These are phyloP conservation scores for Panagrolaimus sp. DNA, from an alignment of 1,140 invertebrate genomes.

Conservation along the genomic window DNA sequence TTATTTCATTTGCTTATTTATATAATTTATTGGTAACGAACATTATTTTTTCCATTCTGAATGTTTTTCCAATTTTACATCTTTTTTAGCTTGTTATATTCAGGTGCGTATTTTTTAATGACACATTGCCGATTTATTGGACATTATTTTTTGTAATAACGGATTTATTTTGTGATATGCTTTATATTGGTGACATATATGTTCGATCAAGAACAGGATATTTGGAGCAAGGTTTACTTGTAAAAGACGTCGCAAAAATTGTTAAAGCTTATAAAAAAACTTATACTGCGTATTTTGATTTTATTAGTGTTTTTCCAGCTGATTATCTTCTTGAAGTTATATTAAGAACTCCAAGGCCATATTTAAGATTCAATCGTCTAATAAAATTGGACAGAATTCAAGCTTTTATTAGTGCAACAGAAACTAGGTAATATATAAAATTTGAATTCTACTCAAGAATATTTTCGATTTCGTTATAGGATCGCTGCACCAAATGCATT, in stretches of 20 bases:
- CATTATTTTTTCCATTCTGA: background rate
- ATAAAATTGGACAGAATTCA: constrained; percentile 28
- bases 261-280: constrained; percentile 61
- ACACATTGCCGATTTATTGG: constrained; percentile 67
- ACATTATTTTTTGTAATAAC: constrained; percentile 67
- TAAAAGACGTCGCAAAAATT: constrained; percentile 70
- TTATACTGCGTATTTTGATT: constrained; percentile 19
- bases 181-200: constrained; percentile 80
- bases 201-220: constrained; percentile 83
- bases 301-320: constrained; percentile 42
- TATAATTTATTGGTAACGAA: constrained; percentile 74
- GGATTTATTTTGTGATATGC: constrained; percentile 79
- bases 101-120: constrained; percentile 82
- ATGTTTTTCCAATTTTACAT: background rate
- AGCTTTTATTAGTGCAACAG: constrained; percentile 31
- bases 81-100: constrained; percentile 68
- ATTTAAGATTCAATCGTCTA: constrained; percentile 37
- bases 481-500: constrained; percentile 72
- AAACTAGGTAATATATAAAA: constrained; percentile 25
- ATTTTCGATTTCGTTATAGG: constrained; percentile 69
- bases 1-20: constrained; percentile 77
- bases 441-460: background rate
- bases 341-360: constrained; percentile 31
- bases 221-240: constrained; percentile 84
- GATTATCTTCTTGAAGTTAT: constrained; percentile 59